A percentile compares a stretch with the other conserved stretches of the same genome.
Evolutionary conservation across 2,797 vertebrate genomes (phyloP).

Genomic region (Notolepis coatsorum): DNA sequence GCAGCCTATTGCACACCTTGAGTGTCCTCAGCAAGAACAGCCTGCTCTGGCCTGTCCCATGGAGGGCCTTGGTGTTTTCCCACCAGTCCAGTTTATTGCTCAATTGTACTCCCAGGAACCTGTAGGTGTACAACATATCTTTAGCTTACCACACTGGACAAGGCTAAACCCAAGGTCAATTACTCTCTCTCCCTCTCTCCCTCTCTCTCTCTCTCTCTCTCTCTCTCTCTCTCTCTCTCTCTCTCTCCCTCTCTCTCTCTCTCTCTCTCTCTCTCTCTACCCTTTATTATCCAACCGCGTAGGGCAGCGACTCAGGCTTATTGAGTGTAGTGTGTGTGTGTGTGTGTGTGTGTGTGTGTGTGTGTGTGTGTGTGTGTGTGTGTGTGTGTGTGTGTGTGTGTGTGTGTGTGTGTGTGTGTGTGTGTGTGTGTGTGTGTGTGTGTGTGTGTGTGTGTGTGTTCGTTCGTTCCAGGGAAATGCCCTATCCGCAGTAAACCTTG

Average conservation of each 20-base stretch:
- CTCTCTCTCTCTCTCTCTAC: slow-evolving; percentile 32
- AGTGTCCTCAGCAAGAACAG: too few relatives aligned
- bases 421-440: slow-evolving; percentile 5
- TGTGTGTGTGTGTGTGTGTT: slow-evolving; percentile 17
- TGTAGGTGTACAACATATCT: neutral
- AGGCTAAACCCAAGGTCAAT: slow-evolving; percentile 50
- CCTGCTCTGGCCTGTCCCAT: too few relatives aligned
- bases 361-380: slow-evolving; percentile 23
- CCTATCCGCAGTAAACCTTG: slow-evolving; percentile 34
- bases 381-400: slow-evolving; percentile 27
- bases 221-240: slow-evolving; percentile 13
- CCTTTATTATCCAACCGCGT: slow-evolving; percentile 23
- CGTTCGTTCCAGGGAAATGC: slow-evolving; percentile 33
- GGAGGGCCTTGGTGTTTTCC: neutral
- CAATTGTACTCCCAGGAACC: neutral
- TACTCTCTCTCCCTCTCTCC: slow-evolving; percentile 8
- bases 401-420: slow-evolving; percentile 24
- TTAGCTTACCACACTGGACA: slow-evolving; percentile 18
- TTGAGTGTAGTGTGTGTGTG: slow-evolving; percentile 18
- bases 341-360: slow-evolving; percentile 15
- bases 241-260: slow-evolving; percentile 28
- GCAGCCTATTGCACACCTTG: too few relatives aligned
- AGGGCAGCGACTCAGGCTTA: slow-evolving; percentile 22
- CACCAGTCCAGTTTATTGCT: slow-evolving; percentile 14
- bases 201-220: slow-evolving; percentile 19